Percentiles rank a stretch among this genome's conserved stretches.
Evolutionary conservation across 1,140 invertebrate species (phyloP).

Genomic region (Limonius californicus): DNA sequence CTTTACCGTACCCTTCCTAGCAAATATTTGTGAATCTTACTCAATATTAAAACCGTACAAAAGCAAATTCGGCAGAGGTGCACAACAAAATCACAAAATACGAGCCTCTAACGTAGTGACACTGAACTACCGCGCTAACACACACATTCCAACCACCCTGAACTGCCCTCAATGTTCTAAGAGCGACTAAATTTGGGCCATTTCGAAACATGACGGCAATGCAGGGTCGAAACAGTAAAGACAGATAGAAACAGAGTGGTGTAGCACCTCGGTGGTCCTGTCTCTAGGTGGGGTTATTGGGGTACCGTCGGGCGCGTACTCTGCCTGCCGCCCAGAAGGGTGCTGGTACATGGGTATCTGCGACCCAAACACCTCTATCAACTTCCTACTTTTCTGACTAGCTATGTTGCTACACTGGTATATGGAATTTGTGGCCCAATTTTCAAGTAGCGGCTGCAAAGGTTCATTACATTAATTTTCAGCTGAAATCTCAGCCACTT

Average conservation of each 20-base stretch:
- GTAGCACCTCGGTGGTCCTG: conserved; percentile 57
- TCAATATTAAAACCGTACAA: no score
- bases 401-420: conserved; percentile 13
- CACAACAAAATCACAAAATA: conserved; percentile 13
- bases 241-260: conserved; percentile 34
- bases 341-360: conserved; percentile 60
- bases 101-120: conserved; percentile 8
- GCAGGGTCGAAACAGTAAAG: conserved; percentile 18
- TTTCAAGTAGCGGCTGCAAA: conserved; percentile 9
- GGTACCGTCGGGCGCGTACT: conserved; percentile 52
- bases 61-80: neutral
- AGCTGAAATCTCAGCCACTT: no score
- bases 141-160: conserved; percentile 29
- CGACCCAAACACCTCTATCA: conserved; percentile 35
- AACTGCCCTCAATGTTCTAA: conserved; percentile 14
- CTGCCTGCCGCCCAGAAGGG: conserved; percentile 50
- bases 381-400: conserved; percentile 15
- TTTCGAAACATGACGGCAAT: conserved; percentile 19
- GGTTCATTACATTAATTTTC: neutral
- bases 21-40: no score
- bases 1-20: no score
- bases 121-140: conserved; percentile 30
- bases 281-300: conserved; percentile 50
- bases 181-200: neutral
- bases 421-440: conserved; percentile 6